Conservation (phyloP, 2,113 vertebrate species). For the Thunnus thynnus region DNA sequence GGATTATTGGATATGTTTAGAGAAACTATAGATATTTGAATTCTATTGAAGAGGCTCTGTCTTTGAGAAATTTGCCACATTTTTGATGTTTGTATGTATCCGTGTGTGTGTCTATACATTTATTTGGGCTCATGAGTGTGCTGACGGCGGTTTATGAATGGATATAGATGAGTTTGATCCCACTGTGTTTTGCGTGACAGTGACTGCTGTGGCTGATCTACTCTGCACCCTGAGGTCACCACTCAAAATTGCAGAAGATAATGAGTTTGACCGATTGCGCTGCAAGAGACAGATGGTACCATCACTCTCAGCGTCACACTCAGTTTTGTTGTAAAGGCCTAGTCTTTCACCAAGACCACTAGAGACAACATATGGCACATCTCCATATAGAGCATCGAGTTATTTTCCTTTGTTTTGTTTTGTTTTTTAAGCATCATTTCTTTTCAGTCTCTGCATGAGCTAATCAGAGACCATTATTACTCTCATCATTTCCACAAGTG, state of each 20-base stretch:
- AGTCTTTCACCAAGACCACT: neutral
- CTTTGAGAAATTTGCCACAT: slow-evolving; percentile 2
- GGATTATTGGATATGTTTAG: neutral
- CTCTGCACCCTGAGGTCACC: slow-evolving; percentile 37
- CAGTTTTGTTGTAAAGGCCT: neutral
- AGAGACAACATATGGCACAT: slow-evolving; percentile 5
- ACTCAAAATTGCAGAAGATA: slow-evolving; percentile 39
- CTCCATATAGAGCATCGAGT: neutral
- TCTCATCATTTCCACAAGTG: slow-evolving; percentile 11
- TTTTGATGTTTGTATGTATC: neutral
- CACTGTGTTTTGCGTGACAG: slow-evolving; percentile 28
- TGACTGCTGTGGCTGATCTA: slow-evolving; percentile 3
- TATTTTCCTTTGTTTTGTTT: neutral
- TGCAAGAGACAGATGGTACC: slow-evolving; percentile 37
- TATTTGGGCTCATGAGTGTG: neutral
- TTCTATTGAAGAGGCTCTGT: neutral
- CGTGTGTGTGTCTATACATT: neutral
- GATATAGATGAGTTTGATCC: slow-evolving; percentile 17
- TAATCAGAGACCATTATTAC: slow-evolving; percentile 1
- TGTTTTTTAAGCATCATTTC: slow-evolving; percentile 9
- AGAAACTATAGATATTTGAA: neutral
- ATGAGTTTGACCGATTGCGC: slow-evolving; percentile 36
- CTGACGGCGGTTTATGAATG: neutral
- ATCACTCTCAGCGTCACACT: neutral
- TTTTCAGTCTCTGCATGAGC: neutral